phyloP scores from a whole-genome alignment of 92 coral and sea anemone genomes.

The Umimayanthus chanpuru region DNA sequence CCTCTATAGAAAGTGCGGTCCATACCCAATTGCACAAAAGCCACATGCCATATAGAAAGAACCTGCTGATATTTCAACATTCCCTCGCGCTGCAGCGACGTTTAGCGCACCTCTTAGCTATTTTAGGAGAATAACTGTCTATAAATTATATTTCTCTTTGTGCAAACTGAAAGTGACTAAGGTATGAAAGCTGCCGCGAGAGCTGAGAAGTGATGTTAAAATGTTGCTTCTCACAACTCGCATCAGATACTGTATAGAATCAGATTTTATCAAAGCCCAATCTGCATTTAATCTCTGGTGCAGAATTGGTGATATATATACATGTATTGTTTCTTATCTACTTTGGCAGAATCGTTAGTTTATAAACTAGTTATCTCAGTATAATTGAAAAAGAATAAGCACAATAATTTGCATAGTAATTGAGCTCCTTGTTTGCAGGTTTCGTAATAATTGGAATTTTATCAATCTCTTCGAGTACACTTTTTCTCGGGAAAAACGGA shows the following conservation, averaged over 20 bases:
- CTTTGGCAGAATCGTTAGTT: not conserved
- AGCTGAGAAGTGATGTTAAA: not conserved
- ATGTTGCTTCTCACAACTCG: not conserved
- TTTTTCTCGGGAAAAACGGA: not conserved
- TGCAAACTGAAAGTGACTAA: not conserved
- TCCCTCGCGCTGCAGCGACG: slow-evolving; percentile 23
- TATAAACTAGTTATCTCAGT: not conserved
- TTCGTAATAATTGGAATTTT: not conserved
- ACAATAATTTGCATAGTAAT: not conserved
- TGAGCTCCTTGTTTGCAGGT: not conserved
- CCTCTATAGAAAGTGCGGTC: not conserved
- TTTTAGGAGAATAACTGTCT: not conserved
- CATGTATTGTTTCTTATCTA: not conserved
- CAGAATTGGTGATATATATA: not conserved
- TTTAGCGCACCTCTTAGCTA: not conserved
- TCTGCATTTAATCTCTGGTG: not conserved
- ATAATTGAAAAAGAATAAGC: not conserved
- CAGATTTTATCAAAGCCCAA: not conserved
- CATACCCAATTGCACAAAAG: not conserved
- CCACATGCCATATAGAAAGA: slow-evolving; percentile 27
- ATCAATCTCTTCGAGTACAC: too few species aligned
- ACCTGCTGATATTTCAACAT: not conserved
- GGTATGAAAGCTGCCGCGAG: not conserved
- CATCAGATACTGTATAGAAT: not conserved
- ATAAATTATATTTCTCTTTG: not conserved